Percentiles rank a stretch among this genome's conserved stretches.
phyloP scores from a whole-genome alignment of 2,888 invertebrate genomes.

The Dynastes grantii region DNA sequence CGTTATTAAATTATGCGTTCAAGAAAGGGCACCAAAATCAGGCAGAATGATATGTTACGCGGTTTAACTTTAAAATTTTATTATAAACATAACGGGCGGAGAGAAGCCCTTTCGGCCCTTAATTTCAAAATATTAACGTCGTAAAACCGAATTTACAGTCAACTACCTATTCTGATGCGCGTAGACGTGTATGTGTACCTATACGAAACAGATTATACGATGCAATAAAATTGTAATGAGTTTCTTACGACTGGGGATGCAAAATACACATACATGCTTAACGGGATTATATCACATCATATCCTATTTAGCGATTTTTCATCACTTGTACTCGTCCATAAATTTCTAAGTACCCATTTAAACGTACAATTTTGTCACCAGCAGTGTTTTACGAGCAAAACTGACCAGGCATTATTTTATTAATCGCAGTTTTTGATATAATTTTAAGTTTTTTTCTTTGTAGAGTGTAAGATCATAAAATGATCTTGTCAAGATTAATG shows the following conservation, averaged over 20 bases:
- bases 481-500: too few relatives aligned
- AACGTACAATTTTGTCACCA: slow-evolving; percentile 16
- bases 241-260: slow-evolving; percentile 19
- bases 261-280: slow-evolving; percentile 27
- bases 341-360: slow-evolving; percentile 10
- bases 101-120: background rate
- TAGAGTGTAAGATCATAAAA: too few relatives aligned
- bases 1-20: too few relatives aligned
- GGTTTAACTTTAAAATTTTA: background rate
- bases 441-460: background rate
- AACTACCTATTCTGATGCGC: slow-evolving; percentile 21
- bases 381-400: background rate
- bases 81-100: background rate
- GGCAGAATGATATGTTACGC: background rate
- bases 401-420: background rate
- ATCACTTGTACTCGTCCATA: slow-evolving; percentile 22
- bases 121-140: slow-evolving; percentile 24
- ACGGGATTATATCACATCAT: slow-evolving; percentile 18
- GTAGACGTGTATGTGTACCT: background rate
- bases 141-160: slow-evolving; percentile 27
- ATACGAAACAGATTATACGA: slow-evolving; percentile 26
- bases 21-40: too few relatives aligned
- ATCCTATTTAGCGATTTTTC: slow-evolving; percentile 29
- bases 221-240: slow-evolving; percentile 31
- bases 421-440: background rate